These are phyloP conservation scores for Pseudopipra pipra DNA, from an alignment of 2,113 vertebrate genomes.

Conservation along the genomic window DNA sequence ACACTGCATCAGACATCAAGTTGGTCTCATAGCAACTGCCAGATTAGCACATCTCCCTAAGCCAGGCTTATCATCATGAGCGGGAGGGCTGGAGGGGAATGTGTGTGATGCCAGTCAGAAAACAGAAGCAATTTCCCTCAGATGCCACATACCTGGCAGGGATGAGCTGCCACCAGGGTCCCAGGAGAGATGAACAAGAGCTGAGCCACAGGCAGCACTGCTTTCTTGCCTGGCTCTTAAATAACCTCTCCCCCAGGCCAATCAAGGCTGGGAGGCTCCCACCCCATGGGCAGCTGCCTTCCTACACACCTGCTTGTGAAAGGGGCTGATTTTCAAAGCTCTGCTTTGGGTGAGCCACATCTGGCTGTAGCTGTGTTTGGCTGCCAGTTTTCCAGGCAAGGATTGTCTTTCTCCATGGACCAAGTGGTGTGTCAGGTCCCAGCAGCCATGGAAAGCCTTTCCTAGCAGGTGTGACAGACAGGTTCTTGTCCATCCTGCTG, in stretches of 20 bases:
- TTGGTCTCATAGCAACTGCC: background rate
- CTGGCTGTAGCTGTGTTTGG: background rate
- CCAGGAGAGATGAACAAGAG: rapidly evolving
- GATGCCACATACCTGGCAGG: background rate
- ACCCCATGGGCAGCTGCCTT: background rate
- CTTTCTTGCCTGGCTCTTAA: background rate
- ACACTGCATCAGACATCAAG: background rate
- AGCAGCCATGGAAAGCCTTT: background rate
- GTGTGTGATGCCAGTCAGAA: background rate
- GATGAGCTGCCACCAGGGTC: background rate
- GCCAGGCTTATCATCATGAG: background rate
- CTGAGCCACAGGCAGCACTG: background rate
- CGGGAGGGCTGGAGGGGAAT: background rate
- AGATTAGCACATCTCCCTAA: background rate
- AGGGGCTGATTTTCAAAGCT: background rate
- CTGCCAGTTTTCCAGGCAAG: background rate
- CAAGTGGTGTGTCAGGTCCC: background rate
- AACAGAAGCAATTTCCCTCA: background rate
- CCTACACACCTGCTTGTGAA: background rate
- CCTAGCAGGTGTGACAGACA: too few relatives aligned
- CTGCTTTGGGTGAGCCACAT: background rate
- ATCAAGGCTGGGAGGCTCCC: background rate
- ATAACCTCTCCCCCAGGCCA: background rate
- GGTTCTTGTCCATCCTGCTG: background rate
- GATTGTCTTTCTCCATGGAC: background rate